These are phyloP conservation scores for Acanthopagrus latus DNA, from an alignment of 2,797 vertebrate species.

Conservation along the genomic window DNA sequence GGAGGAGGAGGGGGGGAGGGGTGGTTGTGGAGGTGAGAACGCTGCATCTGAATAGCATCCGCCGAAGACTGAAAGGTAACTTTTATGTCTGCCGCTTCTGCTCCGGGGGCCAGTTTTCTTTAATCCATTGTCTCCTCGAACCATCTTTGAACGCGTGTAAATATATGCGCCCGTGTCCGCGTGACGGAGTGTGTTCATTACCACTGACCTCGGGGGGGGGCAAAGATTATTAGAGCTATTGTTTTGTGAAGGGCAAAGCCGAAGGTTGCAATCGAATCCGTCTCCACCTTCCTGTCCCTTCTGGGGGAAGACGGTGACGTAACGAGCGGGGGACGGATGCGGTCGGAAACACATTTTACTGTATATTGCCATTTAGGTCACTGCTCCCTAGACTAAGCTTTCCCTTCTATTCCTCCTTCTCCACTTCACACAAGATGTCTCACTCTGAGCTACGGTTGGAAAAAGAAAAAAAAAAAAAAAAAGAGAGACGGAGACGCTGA, in stretches of 20 bases:
- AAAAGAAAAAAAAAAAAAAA: background rate
- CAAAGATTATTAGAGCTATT: slow-evolving; percentile 70
- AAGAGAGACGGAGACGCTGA: slow-evolving; percentile 28
- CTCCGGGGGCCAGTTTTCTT: slow-evolving; percentile 10
- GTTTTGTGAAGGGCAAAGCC: slow-evolving; percentile 72
- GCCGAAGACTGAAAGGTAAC: slow-evolving; percentile 19
- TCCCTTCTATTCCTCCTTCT: slow-evolving; percentile 47
- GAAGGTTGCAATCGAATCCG: slow-evolving; percentile 66
- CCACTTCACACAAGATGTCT: slow-evolving; percentile 40
- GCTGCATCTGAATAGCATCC: slow-evolving; percentile 45
- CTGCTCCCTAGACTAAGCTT: slow-evolving; percentile 47
- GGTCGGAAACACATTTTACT: slow-evolving; percentile 59
- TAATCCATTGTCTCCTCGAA: background rate
- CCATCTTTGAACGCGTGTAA: slow-evolving; percentile 16
- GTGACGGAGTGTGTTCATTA: slow-evolving; percentile 36
- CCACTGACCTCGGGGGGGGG: slow-evolving; percentile 37
- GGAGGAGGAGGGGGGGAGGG: slow-evolving; percentile 1
- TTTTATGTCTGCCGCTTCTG: slow-evolving; percentile 21
- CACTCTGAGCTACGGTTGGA: slow-evolving; percentile 19
- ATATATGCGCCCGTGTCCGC: background rate
- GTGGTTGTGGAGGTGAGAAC: slow-evolving; percentile 21
- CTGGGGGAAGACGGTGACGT: slow-evolving; percentile 57
- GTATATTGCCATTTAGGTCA: slow-evolving; percentile 74
- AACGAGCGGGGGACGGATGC: slow-evolving; percentile 38
- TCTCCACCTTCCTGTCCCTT: slow-evolving; percentile 54